Percentiles rank a stretch among this genome's conserved stretches.
These are phyloP conservation scores for Gonatopus flavifemur DNA, from an alignment of 1,140 invertebrate species.

Conservation along the genomic window DNA sequence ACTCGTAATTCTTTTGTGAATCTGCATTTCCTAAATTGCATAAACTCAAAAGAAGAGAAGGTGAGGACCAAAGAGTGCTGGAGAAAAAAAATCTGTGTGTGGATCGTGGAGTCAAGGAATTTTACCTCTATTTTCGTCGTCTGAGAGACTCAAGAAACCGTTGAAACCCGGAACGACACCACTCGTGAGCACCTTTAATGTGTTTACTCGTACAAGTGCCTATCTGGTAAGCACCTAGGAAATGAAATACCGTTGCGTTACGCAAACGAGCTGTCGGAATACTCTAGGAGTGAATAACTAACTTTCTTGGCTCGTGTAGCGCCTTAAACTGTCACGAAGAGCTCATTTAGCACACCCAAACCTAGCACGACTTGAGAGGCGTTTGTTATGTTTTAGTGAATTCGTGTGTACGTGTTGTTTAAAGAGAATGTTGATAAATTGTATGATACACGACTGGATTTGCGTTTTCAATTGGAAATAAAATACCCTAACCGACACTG, in stretches of 20 bases:
- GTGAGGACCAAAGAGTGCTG: background rate
- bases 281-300: constrained; percentile 37
- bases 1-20: background rate
- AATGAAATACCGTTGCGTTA: constrained; percentile 41
- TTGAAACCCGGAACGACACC: constrained; percentile 1
- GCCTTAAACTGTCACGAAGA: constrained; percentile 31
- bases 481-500: too few species aligned
- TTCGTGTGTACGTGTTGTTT: too few species aligned
- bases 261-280: constrained; percentile 37
- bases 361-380: constrained; percentile 20
- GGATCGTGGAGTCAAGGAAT: constrained; percentile 24
- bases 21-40: background rate
- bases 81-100: background rate
- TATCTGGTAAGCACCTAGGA: constrained; percentile 30
- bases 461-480: too few species aligned
- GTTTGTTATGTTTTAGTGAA: constrained; percentile 11
- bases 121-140: too few species aligned
- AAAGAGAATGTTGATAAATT: too few species aligned
- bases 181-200: constrained; percentile 27
- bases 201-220: constrained; percentile 30
- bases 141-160: background rate
- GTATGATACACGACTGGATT: too few species aligned
- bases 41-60: background rate
- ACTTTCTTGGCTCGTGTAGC: constrained; percentile 34
- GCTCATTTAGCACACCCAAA: constrained; percentile 19